These are phyloP conservation scores for Phaenicophaeus curvirostris DNA, from an alignment of 2,797 vertebrate genomes.

Conservation along the genomic window DNA sequence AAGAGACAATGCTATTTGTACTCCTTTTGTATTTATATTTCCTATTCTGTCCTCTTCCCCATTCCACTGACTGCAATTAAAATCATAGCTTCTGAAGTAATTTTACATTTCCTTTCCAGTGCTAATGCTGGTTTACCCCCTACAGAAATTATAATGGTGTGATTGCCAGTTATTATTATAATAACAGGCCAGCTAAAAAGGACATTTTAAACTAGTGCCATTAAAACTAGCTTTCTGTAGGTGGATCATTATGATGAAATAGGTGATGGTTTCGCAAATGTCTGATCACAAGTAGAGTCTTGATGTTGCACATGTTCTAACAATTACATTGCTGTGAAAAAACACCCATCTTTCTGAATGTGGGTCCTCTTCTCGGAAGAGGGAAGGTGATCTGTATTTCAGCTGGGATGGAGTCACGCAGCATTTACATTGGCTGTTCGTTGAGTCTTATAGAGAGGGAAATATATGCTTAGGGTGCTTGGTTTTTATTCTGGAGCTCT, in stretches of 20 bases:
- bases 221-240: neutral
- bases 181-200: neutral
- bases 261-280: neutral
- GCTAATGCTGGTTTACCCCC: neutral
- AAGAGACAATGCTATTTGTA: conserved; percentile 63
- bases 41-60: conserved; percentile 46
- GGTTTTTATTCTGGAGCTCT: neutral
- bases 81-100: conserved; percentile 40
- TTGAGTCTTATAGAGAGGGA: neutral
- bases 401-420: neutral
- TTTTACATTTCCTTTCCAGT: conserved; percentile 33
- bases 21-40: conserved; percentile 66
- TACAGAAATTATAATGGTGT: neutral
- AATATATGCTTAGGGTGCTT: neutral
- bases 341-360: neutral
- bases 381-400: neutral
- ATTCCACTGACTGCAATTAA: conserved; percentile 36
- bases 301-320: neutral
- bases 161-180: neutral
- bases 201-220: neutral
- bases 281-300: neutral
- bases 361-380: neutral
- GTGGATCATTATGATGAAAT: neutral
- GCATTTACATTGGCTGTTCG: neutral
- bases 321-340: neutral